These are phyloP conservation scores for Sebastes iracundus DNA, from an alignment of 2,797 vertebrate species.

Conservation along the genomic window DNA sequence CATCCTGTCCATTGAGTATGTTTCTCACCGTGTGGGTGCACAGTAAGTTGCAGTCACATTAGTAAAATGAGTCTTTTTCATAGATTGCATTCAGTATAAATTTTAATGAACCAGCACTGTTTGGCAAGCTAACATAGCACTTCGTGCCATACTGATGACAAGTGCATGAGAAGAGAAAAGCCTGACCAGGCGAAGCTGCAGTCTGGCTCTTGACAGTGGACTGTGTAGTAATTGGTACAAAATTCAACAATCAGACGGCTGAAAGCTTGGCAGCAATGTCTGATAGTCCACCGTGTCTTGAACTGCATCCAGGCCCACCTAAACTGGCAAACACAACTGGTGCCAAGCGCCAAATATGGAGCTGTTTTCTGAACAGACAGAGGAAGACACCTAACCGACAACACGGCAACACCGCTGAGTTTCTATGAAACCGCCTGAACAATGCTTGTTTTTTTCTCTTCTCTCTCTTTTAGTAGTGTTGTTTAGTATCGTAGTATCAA, in stretches of 20 bases:
- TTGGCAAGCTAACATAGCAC: not conserved
- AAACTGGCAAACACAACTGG: slow-evolving; percentile 22
- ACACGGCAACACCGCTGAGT: slow-evolving; percentile 22
- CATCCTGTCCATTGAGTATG: not conserved
- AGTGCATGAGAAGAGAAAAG: slow-evolving; percentile 6
- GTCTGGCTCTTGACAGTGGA: slow-evolving; percentile 29
- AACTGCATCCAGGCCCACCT: slow-evolving; percentile 37
- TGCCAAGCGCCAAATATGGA: slow-evolving; percentile 40
- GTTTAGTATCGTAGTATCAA: slow-evolving; percentile 35
- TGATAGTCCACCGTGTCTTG: slow-evolving; percentile 37
- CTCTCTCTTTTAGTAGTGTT: not conserved
- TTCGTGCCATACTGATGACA: not conserved
- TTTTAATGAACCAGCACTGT: not conserved
- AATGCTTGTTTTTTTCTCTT: slow-evolving; percentile 24
- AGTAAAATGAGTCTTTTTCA: not conserved
- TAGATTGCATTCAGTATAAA: not conserved
- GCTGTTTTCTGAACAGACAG: slow-evolving; percentile 16
- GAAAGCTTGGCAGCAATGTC: slow-evolving; percentile 36
- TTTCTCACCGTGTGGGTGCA: not conserved
- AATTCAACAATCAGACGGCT: slow-evolving; percentile 40
- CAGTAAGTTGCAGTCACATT: not conserved
- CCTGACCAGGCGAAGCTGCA: slow-evolving; percentile 1
- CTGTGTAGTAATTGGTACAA: slow-evolving; percentile 36
- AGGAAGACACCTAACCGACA: slow-evolving; percentile 42
- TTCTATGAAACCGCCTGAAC: slow-evolving; percentile 9